Base-by-base conservation (phyloP, 1,140 invertebrate species). In the Nasonia vitripennis region DNA sequence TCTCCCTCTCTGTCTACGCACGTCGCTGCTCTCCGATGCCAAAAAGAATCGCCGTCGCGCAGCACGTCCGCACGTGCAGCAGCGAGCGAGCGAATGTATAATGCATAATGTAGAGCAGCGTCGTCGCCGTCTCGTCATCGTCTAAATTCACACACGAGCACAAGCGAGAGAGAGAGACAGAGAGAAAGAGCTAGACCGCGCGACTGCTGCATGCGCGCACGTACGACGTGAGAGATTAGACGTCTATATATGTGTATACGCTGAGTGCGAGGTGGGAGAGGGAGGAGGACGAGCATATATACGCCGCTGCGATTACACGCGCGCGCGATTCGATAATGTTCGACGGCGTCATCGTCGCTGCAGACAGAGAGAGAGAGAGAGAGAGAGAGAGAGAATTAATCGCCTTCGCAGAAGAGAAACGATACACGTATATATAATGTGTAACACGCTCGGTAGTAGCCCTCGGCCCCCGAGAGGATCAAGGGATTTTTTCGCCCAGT, bases 71-170 rank as follows among this genome's bases (percentile, higher is more conserved):
- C 70, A 37, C 78, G 20, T 23, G 27, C 14, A 70, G 37, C 68
- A 70, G 68, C 23, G 27, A 23, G 20, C 31, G 10, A 23, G 77
- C 20, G 48, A 17, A 27, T 71, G 68, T 51, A 81, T 27, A 71
- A 73, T 73, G 55, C 37, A 79, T n/a, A 68, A 62, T 62, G 55
- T 62, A 62, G 55, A 62, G 55, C 55, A 3, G n/a, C 55, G 55
- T 9, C 41, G 41, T 11, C 48, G 41, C 0, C 55, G 14, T n/a
- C 9, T 83, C 71, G 71, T 75, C 71, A 83, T 83, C 82, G 74
- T 83, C 82, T 77, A 83, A 75, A 83, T 83, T 75, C 81, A 77
- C 31, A 14, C 71, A 62, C 55, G 20, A n/a, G 17, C 4, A n/a
- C 4, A 51, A 51, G 48, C 27, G 27, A 27, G 27, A 27, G 27